Evolutionary conservation across 2,888 invertebrate genomes (phyloP), one percentile per base, ranked within the genome.

Genomic region (Andrena hattorfiana): DNA sequence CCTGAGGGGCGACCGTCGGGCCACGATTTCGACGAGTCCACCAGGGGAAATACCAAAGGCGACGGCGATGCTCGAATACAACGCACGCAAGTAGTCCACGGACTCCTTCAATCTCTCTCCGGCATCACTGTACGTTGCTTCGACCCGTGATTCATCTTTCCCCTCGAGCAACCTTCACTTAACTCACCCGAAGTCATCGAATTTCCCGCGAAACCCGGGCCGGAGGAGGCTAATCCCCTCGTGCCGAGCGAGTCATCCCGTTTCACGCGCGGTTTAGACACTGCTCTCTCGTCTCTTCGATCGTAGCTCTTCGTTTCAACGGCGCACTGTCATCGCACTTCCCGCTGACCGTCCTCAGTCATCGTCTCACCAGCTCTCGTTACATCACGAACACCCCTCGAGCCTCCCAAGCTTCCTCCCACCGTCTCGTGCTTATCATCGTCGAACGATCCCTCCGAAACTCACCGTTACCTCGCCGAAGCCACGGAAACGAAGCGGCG

Each of bases 251-350:
- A 32, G 20, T 63, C 73, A 56, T 74, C 16, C 6, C 49, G 59
- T 13, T 30, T 71, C 49, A 23, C 73, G 48, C 16, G 20, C 69
- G 66, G 42, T 20, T 10, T 35, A n/a, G 2, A 48, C 73, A 54
- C 28, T 35, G 35, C 26, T 30, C 13, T 32, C n/a, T 30, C 59
- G 49, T 62, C 30, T 80, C n/a, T 51, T 60, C 59, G 23, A 60
- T 42, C 64, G 42, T 30, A 66, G 77, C 66, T 48, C 23, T 56
- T 54, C 10, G 23, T 28, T 32, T 81, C 79, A 81, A 72, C 79
- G 49, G 64, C 48, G 77, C 81, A 73, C 72, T 30, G 81, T 81
- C 81, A 81, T 81, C 23, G 56, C 35, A 35, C 28, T 42, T 51
- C 23, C 59, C 69, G 67, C 32, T 13, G 78, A 62, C 67, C 66